Evolutionary conservation across 2,888 invertebrate species (phyloP).

Genomic region (Matsumyia berberina): DNA sequence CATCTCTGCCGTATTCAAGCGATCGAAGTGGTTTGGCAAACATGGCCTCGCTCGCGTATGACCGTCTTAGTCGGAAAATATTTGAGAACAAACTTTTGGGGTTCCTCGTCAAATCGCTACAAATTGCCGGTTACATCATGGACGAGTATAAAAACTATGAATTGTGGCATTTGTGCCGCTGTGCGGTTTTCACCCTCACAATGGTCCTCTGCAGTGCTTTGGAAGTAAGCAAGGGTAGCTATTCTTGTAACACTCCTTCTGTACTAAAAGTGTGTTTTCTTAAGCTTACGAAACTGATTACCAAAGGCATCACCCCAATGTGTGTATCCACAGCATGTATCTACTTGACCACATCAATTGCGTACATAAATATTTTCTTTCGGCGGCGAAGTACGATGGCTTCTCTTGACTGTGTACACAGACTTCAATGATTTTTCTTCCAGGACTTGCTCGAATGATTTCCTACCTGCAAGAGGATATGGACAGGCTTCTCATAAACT

Average conservation of each 20-base stretch:
- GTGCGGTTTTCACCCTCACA: conserved; percentile 79
- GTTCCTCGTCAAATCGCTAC: conserved; percentile 78
- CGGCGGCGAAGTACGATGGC: conserved; percentile 78
- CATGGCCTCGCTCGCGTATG: conserved; percentile 2
- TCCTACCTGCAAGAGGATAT: conserved; percentile 77
- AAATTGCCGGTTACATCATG: conserved; percentile 78
- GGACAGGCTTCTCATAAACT: conserved; percentile 62
- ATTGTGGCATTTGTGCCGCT: conserved; percentile 76
- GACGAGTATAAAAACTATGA: conserved; percentile 76
- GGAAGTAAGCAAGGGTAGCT: conserved; percentile 61
- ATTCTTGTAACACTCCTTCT: not conserved
- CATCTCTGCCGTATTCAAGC: not conserved
- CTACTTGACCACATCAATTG: conserved; percentile 79
- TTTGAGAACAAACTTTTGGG: conserved; percentile 78
- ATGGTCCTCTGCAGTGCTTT: conserved; percentile 78
- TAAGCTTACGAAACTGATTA: conserved; percentile 31
- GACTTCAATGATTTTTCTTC: not conserved
- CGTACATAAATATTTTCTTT: conserved; percentile 78
- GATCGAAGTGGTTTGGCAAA: not conserved
- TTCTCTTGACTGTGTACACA: not conserved
- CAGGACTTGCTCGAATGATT: conserved; percentile 78
- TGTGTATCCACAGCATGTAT: conserved; percentile 79
- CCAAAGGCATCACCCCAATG: conserved; percentile 74
- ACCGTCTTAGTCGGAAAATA: conserved; percentile 57
- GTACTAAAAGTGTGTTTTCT: not conserved